Conservation (phyloP, 2,797 vertebrate genomes). For the Pseudocheirus occidentalis region DNA sequence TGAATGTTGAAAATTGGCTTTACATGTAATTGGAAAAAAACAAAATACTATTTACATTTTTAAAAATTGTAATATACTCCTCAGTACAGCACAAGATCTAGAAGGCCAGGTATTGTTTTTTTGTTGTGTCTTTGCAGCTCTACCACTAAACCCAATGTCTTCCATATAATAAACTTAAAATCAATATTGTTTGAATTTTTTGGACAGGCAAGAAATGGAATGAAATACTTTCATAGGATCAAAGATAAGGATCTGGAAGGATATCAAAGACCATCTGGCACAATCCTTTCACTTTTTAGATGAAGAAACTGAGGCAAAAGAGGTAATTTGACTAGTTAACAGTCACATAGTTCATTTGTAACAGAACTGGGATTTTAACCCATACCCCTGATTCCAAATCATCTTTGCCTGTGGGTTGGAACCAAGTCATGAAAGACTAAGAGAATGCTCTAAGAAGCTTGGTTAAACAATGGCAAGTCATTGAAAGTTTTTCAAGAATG, state of each 20-base stretch:
- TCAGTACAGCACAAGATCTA: not conserved
- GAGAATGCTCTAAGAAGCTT: not conserved
- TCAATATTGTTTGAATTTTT: not conserved
- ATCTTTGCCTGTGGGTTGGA: not conserved
- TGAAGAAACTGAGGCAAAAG: not conserved
- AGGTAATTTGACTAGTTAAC: not conserved
- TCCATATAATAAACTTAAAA: not conserved
- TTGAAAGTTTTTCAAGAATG: not conserved
- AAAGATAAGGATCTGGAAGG: not conserved
- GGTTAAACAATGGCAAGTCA: not conserved
- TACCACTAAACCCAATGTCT: not conserved
- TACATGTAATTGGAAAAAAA: no score
- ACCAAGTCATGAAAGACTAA: not conserved
- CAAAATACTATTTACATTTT: no score
- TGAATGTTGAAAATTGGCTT: no score
- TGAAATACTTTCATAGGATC: not conserved
- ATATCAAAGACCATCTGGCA: not conserved
- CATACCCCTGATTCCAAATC: not conserved
- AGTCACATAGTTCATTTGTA: not conserved
- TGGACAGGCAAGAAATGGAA: not conserved
- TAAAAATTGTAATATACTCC: not conserved
- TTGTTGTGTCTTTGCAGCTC: not conserved
- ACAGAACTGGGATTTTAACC: not conserved
- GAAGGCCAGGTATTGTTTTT: not conserved
- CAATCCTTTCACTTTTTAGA: not conserved